A percentile compares a stretch with the other conserved stretches of the same genome.
Conservation (phyloP, 2,888 invertebrate genomes). For the Amiota minor region DNA sequence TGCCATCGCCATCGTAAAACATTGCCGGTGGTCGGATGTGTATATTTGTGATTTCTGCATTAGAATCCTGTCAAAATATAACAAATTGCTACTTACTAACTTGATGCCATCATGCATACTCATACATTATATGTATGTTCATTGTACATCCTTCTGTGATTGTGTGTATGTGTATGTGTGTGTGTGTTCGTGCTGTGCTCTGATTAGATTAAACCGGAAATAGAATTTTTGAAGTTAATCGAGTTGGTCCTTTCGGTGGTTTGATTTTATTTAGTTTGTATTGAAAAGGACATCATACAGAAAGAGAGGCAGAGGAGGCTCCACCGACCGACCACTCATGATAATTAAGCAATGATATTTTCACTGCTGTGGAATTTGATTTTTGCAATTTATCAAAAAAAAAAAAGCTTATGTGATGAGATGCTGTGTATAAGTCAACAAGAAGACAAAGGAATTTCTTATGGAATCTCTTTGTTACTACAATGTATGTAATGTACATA, state of each 20-base stretch:
- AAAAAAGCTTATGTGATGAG: conserved; percentile 13
- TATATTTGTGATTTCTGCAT: too few relatives aligned
- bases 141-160: not conserved
- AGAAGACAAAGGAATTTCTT: conserved; percentile 20
- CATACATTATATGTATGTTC: too few relatives aligned
- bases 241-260: conserved; percentile 27
- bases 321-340: too few relatives aligned
- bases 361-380: conserved; percentile 36
- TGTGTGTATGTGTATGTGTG: not conserved
- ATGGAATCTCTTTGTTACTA: conserved; percentile 11
- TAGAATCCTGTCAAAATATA: conserved; percentile 4
- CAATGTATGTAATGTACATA: not conserved
- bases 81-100: not conserved
- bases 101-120: not conserved
- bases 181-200: conserved; percentile 21
- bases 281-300: too few relatives aligned
- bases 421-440: not conserved
- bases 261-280: not conserved
- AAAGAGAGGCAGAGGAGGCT: too few relatives aligned
- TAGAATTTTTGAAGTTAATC: conserved; percentile 46
- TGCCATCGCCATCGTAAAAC: not conserved
- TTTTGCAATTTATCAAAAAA: conserved; percentile 18
- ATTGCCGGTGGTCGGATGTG: conserved; percentile 24
- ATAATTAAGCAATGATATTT: not conserved
- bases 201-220: conserved; percentile 57